These are phyloP conservation scores for Liolophura sinensis DNA, from an alignment of 1,140 invertebrate species.

Conservation along the genomic window DNA sequence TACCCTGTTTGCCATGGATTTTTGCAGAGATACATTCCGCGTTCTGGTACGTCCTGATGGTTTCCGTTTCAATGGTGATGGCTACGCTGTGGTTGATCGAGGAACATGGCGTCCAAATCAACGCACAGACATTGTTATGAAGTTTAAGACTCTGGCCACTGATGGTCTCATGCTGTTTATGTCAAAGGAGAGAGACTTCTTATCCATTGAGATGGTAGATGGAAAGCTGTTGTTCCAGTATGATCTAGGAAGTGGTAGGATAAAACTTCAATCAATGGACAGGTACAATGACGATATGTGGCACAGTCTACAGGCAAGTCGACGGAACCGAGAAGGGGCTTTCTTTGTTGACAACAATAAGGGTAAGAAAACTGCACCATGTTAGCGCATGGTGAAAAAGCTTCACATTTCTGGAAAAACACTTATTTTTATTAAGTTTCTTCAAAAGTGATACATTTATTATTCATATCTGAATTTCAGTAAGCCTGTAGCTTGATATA, in stretches of 20 bases:
- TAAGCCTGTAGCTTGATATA: too few relatives aligned
- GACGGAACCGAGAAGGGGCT: conserved; percentile 68
- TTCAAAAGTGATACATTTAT: too few relatives aligned
- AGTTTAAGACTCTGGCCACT: conserved; percentile 83
- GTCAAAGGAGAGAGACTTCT: conserved; percentile 67
- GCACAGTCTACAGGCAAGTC: conserved; percentile 78
- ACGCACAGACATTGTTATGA: conserved; percentile 69
- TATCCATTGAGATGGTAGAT: conserved; percentile 81
- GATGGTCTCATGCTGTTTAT: conserved; percentile 92
- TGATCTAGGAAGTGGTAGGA: conserved; percentile 73
- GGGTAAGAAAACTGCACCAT: conserved; percentile 9
- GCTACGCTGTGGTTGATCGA: conserved; percentile 73
- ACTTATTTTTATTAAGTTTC: too few relatives aligned
- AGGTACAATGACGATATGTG: conserved; percentile 83
- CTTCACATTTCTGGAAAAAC: too few relatives aligned
- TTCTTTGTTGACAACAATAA: conserved; percentile 66
- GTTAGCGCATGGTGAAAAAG: too few relatives aligned
- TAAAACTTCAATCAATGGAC: conserved; percentile 58
- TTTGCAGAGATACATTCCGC: conserved; percentile 35
- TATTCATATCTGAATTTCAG: too few relatives aligned
- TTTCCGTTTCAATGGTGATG: conserved; percentile 78
- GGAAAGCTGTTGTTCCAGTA: conserved; percentile 71
- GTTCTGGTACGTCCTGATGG: conserved; percentile 42
- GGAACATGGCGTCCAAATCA: conserved; percentile 62
- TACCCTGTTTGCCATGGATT: conserved; percentile 3